Evolutionary conservation across 1,140 invertebrate genomes (phyloP).

Genomic region (Macrocentrus cingulum): DNA sequence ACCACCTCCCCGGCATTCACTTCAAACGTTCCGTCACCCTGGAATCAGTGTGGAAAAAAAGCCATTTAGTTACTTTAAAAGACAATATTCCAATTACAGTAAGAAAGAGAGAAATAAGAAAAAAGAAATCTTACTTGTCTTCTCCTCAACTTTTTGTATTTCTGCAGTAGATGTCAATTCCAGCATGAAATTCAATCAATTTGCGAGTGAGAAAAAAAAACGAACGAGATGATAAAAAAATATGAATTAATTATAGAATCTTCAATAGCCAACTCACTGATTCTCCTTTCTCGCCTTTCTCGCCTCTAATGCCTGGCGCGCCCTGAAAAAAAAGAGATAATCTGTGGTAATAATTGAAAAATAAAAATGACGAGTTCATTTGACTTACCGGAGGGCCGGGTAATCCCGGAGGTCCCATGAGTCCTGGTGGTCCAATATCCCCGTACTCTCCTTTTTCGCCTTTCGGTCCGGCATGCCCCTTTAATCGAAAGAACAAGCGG

Average conservation of each 20-base stretch:
- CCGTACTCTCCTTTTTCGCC: conserved; percentile 89
- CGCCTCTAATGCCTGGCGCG: conserved; percentile 85
- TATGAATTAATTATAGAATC: neutral
- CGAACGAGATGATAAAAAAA: neutral
- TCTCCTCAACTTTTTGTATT: conserved; percentile 88
- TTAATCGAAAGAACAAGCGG: conserved; percentile 9
- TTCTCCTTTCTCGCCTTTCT: conserved; percentile 90
- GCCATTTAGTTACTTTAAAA: neutral
- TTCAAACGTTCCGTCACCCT: conserved; percentile 78
- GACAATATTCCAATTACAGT: neutral
- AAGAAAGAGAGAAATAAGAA: conserved; percentile 29
- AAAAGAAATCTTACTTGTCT: conserved; percentile 69
- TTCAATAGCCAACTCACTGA: conserved; percentile 68
- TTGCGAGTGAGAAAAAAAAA: conserved; percentile 18
- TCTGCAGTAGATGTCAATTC: conserved; percentile 60
- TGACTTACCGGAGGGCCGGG: conserved; percentile 72
- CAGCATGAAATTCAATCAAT: neutral
- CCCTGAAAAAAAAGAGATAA: conserved; percentile 67
- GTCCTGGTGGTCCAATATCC: conserved; percentile 84
- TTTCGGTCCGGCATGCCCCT: conserved; percentile 80
- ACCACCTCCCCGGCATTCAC: conserved; percentile 73
- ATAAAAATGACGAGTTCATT: conserved; percentile 11
- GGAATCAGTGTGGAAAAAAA: conserved; percentile 54
- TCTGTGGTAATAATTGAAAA: conserved; percentile 1
- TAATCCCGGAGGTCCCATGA: conserved; percentile 83